phyloP scores from a whole-genome alignment of 2,797 vertebrate species.

The Oreochromis mossambicus region DNA sequence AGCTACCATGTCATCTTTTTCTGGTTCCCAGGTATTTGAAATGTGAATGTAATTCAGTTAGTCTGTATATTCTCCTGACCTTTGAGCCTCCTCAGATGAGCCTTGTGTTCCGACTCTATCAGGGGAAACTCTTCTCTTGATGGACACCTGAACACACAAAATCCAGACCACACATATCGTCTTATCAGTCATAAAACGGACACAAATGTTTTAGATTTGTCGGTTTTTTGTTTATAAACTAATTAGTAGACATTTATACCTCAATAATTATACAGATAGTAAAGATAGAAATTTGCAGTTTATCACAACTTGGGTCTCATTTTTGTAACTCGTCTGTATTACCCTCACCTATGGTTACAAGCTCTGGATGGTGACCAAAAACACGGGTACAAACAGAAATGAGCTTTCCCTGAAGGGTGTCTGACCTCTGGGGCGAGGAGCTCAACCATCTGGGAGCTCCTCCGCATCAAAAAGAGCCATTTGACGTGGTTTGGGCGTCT shows the following conservation, averaged over 20 bases:
- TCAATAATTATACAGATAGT: background rate
- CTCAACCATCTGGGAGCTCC: background rate
- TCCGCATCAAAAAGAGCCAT: too few species aligned
- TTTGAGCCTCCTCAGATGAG: constrained; percentile 81
- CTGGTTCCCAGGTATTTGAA: background rate
- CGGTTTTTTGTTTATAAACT: rapidly evolving
- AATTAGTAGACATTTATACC: background rate
- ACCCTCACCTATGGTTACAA: rapidly evolving
- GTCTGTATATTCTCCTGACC: constrained; percentile 53
- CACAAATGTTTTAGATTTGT: rapidly evolving
- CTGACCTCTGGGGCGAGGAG: background rate
- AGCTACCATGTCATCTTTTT: background rate
- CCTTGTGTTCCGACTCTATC: constrained; percentile 88
- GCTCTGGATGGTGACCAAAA: background rate
- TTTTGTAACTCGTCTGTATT: rapidly evolving
- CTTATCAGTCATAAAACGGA: background rate
- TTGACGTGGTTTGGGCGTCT: too few species aligned
- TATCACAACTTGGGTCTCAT: background rate
- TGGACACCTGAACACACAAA: constrained; percentile 77
- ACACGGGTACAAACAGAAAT: background rate
- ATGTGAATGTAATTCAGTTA: background rate
- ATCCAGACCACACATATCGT: background rate
- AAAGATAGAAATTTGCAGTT: background rate
- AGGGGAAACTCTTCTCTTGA: constrained; percentile 87
- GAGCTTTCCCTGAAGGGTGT: background rate